phyloP scores from a whole-genome alignment of 1,140 invertebrate genomes.

The Cherax destructor region DNA sequence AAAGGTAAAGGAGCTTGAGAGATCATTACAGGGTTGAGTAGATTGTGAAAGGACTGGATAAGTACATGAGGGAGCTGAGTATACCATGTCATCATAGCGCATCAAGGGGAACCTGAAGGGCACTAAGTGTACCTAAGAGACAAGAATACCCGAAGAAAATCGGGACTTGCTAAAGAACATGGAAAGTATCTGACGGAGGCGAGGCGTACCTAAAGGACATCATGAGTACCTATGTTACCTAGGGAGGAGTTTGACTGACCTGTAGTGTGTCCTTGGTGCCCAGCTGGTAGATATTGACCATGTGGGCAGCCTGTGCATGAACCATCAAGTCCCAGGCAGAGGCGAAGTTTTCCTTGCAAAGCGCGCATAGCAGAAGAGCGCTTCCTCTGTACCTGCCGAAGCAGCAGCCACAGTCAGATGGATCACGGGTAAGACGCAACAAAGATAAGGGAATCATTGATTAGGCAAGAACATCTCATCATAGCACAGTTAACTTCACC shows the following conservation, averaged over 20 bases:
- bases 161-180: too few relatives aligned
- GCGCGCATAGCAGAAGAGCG: conserved; percentile 82
- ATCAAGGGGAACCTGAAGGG: too few relatives aligned
- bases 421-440: background rate
- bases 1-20: too few relatives aligned
- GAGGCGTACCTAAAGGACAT: too few relatives aligned
- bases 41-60: too few relatives aligned
- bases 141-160: too few relatives aligned
- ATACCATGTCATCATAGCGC: too few relatives aligned
- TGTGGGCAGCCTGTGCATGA: conserved; percentile 86
- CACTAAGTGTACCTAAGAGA: too few relatives aligned
- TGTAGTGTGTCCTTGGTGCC: conserved; percentile 74
- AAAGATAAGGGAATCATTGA: background rate
- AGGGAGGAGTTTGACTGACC: conserved; percentile 19
- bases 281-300: conserved; percentile 88
- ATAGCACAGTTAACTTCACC: background rate
- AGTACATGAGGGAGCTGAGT: too few relatives aligned
- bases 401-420: background rate
- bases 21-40: too few relatives aligned
- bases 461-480: background rate
- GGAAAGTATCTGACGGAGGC: too few relatives aligned
- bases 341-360: conserved; percentile 86
- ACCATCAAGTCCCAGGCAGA: conserved; percentile 89
- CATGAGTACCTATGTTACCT: background rate
- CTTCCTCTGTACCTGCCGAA: conserved; percentile 74